A percentile compares a stretch with the other conserved stretches of the same genome.
phyloP scores from a whole-genome alignment of 2,113 vertebrate genomes.

The Hyperopisus bebe region DNA sequence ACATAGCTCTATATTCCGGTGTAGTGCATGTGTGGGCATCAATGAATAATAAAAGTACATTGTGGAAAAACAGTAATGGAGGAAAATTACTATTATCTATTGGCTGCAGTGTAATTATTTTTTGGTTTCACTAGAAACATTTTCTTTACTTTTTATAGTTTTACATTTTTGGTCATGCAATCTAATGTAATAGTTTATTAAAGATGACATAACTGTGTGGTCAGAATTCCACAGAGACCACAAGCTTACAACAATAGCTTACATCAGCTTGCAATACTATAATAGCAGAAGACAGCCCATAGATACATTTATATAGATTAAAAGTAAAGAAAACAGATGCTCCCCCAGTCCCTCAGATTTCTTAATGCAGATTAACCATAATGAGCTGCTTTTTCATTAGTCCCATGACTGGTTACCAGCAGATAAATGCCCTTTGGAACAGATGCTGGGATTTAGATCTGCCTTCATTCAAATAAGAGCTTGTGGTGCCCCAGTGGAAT shows the following conservation, averaged over 20 bases:
- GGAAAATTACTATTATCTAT: background rate
- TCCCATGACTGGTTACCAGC: background rate
- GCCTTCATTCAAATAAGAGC: background rate
- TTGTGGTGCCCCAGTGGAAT: background rate
- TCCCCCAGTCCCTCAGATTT: background rate
- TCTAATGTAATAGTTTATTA: background rate
- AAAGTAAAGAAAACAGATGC: background rate
- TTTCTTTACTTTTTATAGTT: background rate
- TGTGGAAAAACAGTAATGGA: background rate
- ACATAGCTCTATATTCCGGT: background rate
- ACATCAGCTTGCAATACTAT: background rate
- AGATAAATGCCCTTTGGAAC: background rate
- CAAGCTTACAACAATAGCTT: background rate
- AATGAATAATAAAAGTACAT: background rate
- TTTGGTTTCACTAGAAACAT: background rate
- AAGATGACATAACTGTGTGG: background rate
- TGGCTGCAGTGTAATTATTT: background rate
- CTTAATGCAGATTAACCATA: background rate
- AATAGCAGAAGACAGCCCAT: background rate
- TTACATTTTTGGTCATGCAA: background rate
- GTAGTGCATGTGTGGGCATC: background rate
- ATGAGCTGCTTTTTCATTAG: background rate
- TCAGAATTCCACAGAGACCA: background rate
- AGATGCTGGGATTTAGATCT: background rate
- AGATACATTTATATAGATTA: background rate